Evolutionary conservation across 2,888 invertebrate species (phyloP), one percentile per base, ranked within the genome.

Genomic region (Lasioglossum vierecki): DNA sequence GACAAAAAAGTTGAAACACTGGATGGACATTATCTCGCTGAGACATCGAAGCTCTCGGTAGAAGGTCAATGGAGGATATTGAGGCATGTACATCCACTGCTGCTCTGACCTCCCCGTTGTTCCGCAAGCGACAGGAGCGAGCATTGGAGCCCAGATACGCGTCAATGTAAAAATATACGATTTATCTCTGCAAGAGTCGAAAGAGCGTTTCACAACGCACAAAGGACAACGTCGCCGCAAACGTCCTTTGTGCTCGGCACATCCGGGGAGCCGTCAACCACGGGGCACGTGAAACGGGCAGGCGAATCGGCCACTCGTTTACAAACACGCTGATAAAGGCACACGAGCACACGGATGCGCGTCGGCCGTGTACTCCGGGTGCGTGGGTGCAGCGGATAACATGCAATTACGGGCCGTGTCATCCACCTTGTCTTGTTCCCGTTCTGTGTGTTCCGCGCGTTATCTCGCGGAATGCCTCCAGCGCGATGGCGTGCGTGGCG

Each of bases 331-430:
- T 82, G 85, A 86, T 86, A 81, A 68, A 68, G 68, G 81, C 35
- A 46, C 79, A 30, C 76, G 39, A 39, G 57, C 78, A 71, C 71
- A 70, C 78, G 75, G 80, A 66, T 75, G 77, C 81, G 57, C 72
- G 85, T 60, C 79, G 77, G 72, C 72, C 80, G 49, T 76, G 71
- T 80, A 71, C 76, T 71, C 76, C 53, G 53, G 77, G 76, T 82
- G 89, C 88, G 89, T 86, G 91, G 89, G 82, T 84, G 90, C 90
- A 88, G 89, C 89, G 93, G 93, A 92, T 94, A 94, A 94, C 94
- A 94, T 94, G 94, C 94, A 94, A 94, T 94, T 94, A 94, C 94
- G 93, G 93, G 91, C 93, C 93, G 92, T 94, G 94, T 94, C 94
- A 94, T 94, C 94, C 90, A 92, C 94, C 93, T 93, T 93, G 93